Base-by-base conservation (phyloP, 2,888 invertebrate genomes). In the Chesias legatella region DNA sequence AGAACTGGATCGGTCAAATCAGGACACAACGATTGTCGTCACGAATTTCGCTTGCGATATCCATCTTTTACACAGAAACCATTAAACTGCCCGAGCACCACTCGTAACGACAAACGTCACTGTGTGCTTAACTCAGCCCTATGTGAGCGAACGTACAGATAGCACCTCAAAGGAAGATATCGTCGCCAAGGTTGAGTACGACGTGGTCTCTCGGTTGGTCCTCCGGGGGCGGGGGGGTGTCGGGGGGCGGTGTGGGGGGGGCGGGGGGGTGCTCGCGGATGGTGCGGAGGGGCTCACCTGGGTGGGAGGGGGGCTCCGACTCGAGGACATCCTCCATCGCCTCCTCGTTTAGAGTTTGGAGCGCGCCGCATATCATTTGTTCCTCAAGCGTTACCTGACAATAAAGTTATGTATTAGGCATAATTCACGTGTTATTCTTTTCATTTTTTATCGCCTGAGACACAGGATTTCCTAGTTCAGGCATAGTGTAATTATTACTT, bases 321-420 rank as follows among this genome's bases (percentile, higher is more conserved):
- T 95, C 94, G 56, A 95, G 81, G 27, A 96, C 95, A 83, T 97
- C 97, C 85, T 97, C 97, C 75, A 94, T 92, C 5, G 97, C 97
- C 82, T 97, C 97, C 86, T 97, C 97, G 81, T 96, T 97, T 21
- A 97, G 89, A 0, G 96, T 96, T 82, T 97, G 96, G 43, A 97
- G 86, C 1, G 97, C 96, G 48, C 97, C 97, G 79, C 96, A 96
- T 56, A 97, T 97, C 95, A 96, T 96, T 82, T 97, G 96, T 73
- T 97, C 97, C 80, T 97, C 97, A 58, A 97, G 89, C 0, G 97
- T 97, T 41, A 97, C 96, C 97, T 97, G 77, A 1, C 0, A 9
- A 35, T n/a, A 33, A 25, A n/a, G n/a, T 11, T 1, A 32, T 17
- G 2, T 3, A 3, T 17, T 17, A 17, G 5, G 13, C 5, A 17